A percentile compares a stretch with the other conserved stretches of the same genome.
Evolutionary conservation across 2,797 vertebrate genomes (phyloP).

Genomic region (Oreortyx pictus): DNA sequence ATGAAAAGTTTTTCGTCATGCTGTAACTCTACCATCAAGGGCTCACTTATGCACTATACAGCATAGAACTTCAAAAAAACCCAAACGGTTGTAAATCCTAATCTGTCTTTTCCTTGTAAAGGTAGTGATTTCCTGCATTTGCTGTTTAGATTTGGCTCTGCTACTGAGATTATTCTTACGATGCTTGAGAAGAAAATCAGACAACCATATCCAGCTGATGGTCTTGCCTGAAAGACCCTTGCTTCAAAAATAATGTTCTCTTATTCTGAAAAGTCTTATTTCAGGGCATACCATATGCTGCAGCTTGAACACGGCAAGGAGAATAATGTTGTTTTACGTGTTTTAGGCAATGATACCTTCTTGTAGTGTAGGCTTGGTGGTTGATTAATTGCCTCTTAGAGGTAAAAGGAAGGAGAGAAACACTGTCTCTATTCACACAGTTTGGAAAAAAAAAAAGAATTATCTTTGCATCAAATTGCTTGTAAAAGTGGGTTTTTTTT

Average conservation of each 20-base stretch:
- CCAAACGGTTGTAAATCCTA: neutral
- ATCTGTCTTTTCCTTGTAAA: neutral
- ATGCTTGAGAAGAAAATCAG: neutral
- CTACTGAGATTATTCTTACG: neutral
- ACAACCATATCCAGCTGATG: neutral
- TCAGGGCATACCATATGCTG: constrained; percentile 26
- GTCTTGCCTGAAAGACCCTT: constrained; percentile 8
- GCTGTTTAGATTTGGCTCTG: neutral
- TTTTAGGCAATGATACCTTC: constrained; percentile 48
- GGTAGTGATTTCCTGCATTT: neutral
- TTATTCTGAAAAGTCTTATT: constrained; percentile 26
- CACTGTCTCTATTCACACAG: constrained; percentile 20
- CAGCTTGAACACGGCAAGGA: constrained; percentile 1
- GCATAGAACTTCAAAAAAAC: neutral
- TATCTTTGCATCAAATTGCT: constrained; percentile 44
- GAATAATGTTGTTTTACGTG: constrained; percentile 58
- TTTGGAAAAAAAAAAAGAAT: neutral
- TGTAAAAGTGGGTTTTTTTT: constrained; percentile 14
- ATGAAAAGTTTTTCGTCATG: neutral
- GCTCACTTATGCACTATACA: neutral
- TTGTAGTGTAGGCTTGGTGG: neutral
- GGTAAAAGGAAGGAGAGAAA: neutral
- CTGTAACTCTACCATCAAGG: neutral
- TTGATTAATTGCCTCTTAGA: constrained; percentile 45
- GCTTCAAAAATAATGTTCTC: neutral